Evolutionary conservation across 1,140 invertebrate species (phyloP).

Genomic region (Physella acuta): DNA sequence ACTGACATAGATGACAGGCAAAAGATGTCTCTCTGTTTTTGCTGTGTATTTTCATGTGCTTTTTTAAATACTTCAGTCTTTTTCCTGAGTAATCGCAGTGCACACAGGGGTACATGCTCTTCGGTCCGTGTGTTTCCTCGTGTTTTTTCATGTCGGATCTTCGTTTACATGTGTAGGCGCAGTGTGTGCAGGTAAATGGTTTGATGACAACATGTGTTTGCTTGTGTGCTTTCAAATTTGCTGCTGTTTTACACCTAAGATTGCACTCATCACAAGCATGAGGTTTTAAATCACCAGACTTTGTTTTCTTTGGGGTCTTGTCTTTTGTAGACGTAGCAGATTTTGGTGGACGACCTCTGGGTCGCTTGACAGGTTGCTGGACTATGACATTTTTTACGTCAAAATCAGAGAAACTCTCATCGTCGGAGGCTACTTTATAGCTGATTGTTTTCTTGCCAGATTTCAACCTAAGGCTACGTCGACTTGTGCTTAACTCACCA

Average conservation of each 20-base stretch:
- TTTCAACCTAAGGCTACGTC: slow-evolving; percentile 1
- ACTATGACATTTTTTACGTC: not conserved
- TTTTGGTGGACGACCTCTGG: too few species aligned
- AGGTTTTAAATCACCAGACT: not conserved
- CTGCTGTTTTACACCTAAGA: not conserved
- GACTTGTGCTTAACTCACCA: not conserved
- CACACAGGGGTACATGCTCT: not conserved
- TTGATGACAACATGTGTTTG: not conserved
- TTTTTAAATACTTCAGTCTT: slow-evolving; percentile 6
- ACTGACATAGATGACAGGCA: slow-evolving; percentile 12
- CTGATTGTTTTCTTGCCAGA: not conserved
- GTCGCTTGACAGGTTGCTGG: too few species aligned
- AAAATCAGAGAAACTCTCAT: not conserved
- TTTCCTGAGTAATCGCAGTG: slow-evolving; percentile 5
- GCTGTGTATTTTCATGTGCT: slow-evolving; percentile 8
- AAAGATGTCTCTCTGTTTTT: not conserved
- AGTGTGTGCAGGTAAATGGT: not conserved
- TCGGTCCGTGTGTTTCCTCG: slow-evolving; percentile 2
- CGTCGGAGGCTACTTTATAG: not conserved
- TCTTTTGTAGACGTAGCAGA: not conserved
- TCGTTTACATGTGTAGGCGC: not conserved
- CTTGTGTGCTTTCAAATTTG: not conserved
- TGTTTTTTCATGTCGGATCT: slow-evolving; percentile 17
- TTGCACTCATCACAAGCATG: not conserved
- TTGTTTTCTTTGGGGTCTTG: not conserved